phyloP scores from a whole-genome alignment of 2,113 vertebrate genomes.

The Heterochromis multidens region DNA sequence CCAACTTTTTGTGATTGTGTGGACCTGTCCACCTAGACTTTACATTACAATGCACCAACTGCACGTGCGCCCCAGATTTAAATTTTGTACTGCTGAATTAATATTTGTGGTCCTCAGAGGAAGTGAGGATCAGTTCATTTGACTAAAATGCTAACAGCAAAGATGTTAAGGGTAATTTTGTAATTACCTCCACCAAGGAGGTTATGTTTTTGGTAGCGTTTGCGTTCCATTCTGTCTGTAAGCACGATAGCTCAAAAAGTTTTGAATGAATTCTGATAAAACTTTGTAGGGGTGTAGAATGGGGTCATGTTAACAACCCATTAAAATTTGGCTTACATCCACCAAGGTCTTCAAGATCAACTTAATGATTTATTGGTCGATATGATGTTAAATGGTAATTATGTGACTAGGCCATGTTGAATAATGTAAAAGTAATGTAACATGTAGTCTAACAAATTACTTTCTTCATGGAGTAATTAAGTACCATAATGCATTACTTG shows the following conservation, averaged over 20 bases:
- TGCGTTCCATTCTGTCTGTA: too few relatives aligned
- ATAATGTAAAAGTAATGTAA: neutral
- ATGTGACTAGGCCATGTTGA: neutral
- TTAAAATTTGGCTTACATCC: too few relatives aligned
- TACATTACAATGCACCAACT: neutral
- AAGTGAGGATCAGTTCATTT: fast-evolving
- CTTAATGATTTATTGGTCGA: too few relatives aligned
- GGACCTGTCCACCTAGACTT: neutral
- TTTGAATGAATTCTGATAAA: too few relatives aligned
- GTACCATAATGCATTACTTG: neutral
- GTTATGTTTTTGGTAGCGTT: too few relatives aligned
- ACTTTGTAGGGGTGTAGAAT: too few relatives aligned
- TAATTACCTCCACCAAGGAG: too few relatives aligned
- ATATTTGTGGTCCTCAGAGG: neutral
- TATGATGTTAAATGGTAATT: too few relatives aligned
- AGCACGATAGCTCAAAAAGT: too few relatives aligned
- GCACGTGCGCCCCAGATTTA: neutral
- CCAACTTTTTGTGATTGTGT: neutral
- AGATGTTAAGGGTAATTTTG: neutral
- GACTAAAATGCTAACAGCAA: neutral
- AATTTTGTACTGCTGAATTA: neutral
- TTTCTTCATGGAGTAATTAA: neutral
- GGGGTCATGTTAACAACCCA: too few relatives aligned
- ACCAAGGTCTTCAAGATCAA: too few relatives aligned
- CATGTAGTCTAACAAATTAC: neutral